phyloP scores from a whole-genome alignment of 2,113 vertebrate genomes.

The Phalacrocorax aristotelis region DNA sequence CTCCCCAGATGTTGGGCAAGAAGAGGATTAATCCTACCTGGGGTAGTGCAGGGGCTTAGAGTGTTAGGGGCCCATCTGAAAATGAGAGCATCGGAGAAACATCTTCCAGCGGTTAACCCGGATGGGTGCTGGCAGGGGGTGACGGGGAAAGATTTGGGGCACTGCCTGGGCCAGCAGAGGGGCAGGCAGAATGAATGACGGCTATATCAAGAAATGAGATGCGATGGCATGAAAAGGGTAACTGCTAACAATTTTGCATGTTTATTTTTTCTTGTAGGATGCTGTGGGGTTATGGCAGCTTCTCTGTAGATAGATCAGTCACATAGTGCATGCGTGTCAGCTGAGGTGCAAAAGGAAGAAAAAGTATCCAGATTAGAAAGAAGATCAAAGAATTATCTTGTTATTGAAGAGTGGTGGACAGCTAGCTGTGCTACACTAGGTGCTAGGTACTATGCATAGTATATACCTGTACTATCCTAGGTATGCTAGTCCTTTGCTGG shows the following conservation, averaged over 20 bases:
- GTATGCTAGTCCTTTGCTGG: background rate
- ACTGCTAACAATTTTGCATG: background rate
- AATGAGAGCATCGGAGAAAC: background rate
- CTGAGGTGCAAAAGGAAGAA: background rate
- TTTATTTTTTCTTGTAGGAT: background rate
- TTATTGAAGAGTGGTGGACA: background rate
- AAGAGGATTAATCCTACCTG: background rate
- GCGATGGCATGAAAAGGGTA: background rate
- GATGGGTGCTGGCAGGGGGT: background rate
- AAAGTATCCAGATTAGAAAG: background rate
- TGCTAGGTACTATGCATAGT: too few relatives aligned
- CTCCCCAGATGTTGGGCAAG: background rate
- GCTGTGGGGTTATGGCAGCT: background rate
- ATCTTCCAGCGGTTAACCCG: background rate
- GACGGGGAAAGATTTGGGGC: background rate
- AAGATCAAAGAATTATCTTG: background rate
- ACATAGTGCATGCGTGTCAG: background rate
- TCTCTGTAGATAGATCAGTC: background rate
- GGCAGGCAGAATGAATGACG: background rate
- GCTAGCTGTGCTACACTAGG: background rate
- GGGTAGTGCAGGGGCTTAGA: background rate
- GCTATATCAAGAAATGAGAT: background rate
- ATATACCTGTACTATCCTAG: too few relatives aligned
- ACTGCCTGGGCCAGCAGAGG: background rate
- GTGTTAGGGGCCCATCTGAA: background rate